A percentile compares a stretch with the other conserved stretches of the same genome.
Conservation (phyloP, 2,888 invertebrate species). For the Volucella bombylans region DNA sequence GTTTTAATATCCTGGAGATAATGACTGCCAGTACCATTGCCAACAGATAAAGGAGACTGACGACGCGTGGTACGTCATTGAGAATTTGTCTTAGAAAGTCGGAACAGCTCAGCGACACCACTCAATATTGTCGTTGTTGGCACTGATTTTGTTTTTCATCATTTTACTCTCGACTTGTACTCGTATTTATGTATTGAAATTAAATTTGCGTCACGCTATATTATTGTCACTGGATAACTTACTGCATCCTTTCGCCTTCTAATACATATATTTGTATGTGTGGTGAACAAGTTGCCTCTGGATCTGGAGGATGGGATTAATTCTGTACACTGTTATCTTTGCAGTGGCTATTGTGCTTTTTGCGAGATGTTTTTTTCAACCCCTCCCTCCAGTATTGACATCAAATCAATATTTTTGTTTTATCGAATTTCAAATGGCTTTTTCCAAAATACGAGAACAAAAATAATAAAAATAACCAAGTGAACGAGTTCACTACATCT, state of each 20-base stretch:
- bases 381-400: not conserved
- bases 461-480: too few relatives aligned
- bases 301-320: slow-evolving; percentile 24
- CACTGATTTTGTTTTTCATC: slow-evolving; percentile 1
- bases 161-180: slow-evolving; percentile 4
- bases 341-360: slow-evolving; percentile 16
- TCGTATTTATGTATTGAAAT: slow-evolving; percentile 61
- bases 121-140: slow-evolving; percentile 11
- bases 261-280: not conserved
- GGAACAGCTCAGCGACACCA: slow-evolving; percentile 35
- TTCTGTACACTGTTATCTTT: not conserved
- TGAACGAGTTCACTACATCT: too few relatives aligned
- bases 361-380: slow-evolving; percentile 3
- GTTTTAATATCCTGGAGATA: slow-evolving; percentile 54
- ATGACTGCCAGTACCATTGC: slow-evolving; percentile 28
- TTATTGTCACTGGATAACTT: slow-evolving; percentile 66
- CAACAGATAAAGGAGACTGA: slow-evolving; percentile 11
- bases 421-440: slow-evolving; percentile 25
- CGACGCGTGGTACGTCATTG: slow-evolving; percentile 41
- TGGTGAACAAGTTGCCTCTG: slow-evolving; percentile 21
- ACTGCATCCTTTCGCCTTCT: slow-evolving; percentile 54
- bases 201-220: slow-evolving; percentile 66
- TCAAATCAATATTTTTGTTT: slow-evolving; percentile 27
- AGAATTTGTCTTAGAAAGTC: slow-evolving; percentile 34
- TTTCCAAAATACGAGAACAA: too few relatives aligned